Base-by-base conservation (phyloP, 2,113 vertebrate genomes). In the Sceloporus undulatus region DNA sequence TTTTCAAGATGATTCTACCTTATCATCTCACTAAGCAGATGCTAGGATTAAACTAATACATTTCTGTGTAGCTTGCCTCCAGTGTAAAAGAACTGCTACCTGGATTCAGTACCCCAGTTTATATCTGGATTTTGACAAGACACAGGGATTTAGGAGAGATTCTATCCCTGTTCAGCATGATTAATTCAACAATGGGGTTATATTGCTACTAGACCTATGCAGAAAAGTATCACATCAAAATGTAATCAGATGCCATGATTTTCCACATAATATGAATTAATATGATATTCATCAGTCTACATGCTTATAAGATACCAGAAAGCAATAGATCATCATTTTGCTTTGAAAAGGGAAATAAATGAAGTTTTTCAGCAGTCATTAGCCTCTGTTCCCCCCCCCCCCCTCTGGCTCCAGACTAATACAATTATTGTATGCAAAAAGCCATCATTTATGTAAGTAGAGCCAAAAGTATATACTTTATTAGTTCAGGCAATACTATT, bases 331-430 rank as follows among this genome's bases (percentile, higher is more conserved):
- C 16, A n/a, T 73, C 1, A 13, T 14, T 42, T 87, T 74, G 38
- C 40, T 25, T 79, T 18, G 7, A 38, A 75, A 82, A 52, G 7
- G 38, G 71, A 68, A 82, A 54, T 54, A 76, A 82, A 82, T 52
- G 27, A 52, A 76, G 27, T n/a, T 87, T 9, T 74, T 85, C 56
- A 85, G 54, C 3, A 85, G 84, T 42, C 56, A 87, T 77, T 68
- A 88, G 73, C 40, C 23, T 25, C 29, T n/a, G n/a, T n/a, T n/a
- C n/a, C n/a, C n/a, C n/a, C n/a, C n/a, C n/a, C n/a, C n/a, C n/a
- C n/a, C n/a, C 59, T 27, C 54, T 82, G 79, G 66, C 13, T 40
- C 79, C 86, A 87, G 56, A 82, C 79, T 76, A 82, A 88, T 82
- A 27, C 27, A 82, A 66, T 82, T 52, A 76, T 52, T 76, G 27